Base-by-base conservation (phyloP, 2,797 vertebrate species). In the Chelon auratus region DNA sequence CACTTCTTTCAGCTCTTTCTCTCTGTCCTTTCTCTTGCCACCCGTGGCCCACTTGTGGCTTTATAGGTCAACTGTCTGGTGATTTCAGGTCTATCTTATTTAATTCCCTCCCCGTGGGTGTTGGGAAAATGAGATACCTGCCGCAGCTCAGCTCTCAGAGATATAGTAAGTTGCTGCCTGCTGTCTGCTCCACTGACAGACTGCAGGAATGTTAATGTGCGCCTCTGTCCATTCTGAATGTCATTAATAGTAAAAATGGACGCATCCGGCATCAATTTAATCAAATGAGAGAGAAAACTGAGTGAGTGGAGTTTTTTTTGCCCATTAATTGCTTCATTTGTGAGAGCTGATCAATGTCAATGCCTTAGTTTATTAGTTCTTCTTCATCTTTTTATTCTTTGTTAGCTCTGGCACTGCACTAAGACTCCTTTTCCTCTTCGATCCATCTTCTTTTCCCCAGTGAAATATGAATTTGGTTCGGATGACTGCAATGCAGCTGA, bases 401-500 rank as follows among this genome's bases (percentile, higher is more conserved):
- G 42, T 77, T 58, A 43, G 62, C 72, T 66, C 64, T 3, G 42
- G 26, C 50, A 9, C 60, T 75, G 62, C 79, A 82, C 80, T 81
- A 60, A 77, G 26, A 58, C 73, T 64, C 72, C 75, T 81, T 68
- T 33, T 76, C 40, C 40, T 75, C 63, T 82, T 87, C 70, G 8
- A 82, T 85, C 81, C 57, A 48, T 69, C 72, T 64, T 84, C 67
- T 67, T 81, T 51, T 47, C 82, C 82, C 81, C 47, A 11, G 68
- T 84, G 82, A 83, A 72, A 88, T 78, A 59, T 60, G 50, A 52
- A 78, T n/a, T 62, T 59, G 60, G 82, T 77, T 52, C 37, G 69
- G 81, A 88, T 75, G 78, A 91, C 93, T 91, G 93, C 92, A 94
- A 83, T 93, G 93, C 92, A 93, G 93, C 84, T 89, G 81, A 91